Evolutionary conservation across 2,888 invertebrate species (phyloP).

Genomic region (Caenorhabditis macrosperma): DNA sequence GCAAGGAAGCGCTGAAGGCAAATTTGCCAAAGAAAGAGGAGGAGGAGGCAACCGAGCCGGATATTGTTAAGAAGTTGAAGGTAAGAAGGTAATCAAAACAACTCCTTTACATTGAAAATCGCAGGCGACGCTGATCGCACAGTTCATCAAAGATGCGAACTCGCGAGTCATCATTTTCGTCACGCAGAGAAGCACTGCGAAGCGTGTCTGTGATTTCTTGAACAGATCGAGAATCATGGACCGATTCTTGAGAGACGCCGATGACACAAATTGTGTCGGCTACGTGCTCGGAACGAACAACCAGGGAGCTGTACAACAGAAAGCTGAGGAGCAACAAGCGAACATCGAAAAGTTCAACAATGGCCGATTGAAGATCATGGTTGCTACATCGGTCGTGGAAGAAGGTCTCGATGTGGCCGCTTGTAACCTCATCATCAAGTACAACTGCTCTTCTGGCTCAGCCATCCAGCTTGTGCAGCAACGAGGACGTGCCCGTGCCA

Average conservation of each 20-base stretch:
- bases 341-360: slow-evolving; percentile 63
- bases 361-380: slow-evolving; percentile 68
- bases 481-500: slow-evolving; percentile 75
- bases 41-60: slow-evolving; percentile 18
- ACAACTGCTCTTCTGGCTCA: slow-evolving; percentile 72
- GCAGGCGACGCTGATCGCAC: slow-evolving; percentile 26
- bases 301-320: slow-evolving; percentile 39
- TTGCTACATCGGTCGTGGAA: slow-evolving; percentile 78
- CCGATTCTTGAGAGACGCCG: not conserved
- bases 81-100: not conserved
- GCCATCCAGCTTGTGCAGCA: slow-evolving; percentile 73
- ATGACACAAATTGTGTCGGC: slow-evolving; percentile 18
- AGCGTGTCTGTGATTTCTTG: slow-evolving; percentile 56
- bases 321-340: slow-evolving; percentile 44
- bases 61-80: slow-evolving; percentile 23
- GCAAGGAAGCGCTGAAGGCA: slow-evolving; percentile 3
- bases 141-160: slow-evolving; percentile 42
- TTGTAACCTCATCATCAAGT: slow-evolving; percentile 79
- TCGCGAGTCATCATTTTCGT: slow-evolving; percentile 67
- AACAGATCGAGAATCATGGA: slow-evolving; percentile 44
- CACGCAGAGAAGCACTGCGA: slow-evolving; percentile 59
- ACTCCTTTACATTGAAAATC: not conserved
- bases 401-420: slow-evolving; percentile 77
- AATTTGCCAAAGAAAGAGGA: not conserved
- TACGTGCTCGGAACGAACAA: slow-evolving; percentile 55